Percentiles rank a stretch among this genome's conserved stretches.
Evolutionary conservation across 2,113 vertebrate genomes (phyloP).

Genomic region (Antechinus flavipes): DNA sequence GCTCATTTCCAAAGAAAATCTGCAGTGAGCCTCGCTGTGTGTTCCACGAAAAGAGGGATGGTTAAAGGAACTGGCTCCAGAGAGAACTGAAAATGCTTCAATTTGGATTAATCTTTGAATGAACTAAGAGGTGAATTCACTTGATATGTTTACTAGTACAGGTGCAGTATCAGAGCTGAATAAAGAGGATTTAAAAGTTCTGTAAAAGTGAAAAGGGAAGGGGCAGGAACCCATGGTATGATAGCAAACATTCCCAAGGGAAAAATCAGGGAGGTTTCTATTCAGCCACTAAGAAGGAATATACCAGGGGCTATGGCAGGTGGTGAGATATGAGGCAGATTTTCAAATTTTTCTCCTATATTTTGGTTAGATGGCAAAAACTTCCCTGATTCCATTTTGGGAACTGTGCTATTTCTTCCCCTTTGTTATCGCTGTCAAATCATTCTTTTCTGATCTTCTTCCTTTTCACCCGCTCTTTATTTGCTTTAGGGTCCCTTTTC

Average conservation of each 20-base stretch:
- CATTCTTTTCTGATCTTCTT: background rate
- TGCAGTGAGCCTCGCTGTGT: constrained; percentile 56
- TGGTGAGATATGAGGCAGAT: background rate
- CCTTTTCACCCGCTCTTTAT: background rate
- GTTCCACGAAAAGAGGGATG: constrained; percentile 63
- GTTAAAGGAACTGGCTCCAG: constrained; percentile 56
- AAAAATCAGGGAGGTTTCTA: background rate
- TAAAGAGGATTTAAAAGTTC: background rate
- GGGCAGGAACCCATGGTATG: accelerated
- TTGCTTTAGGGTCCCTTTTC: background rate
- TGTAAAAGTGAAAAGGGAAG: background rate
- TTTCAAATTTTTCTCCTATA: background rate
- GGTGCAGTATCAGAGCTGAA: constrained; percentile 9
- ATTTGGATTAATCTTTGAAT: background rate
- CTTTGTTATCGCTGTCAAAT: background rate
- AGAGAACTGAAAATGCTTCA: constrained; percentile 30
- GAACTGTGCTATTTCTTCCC: background rate
- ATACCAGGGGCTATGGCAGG: background rate
- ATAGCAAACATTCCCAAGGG: background rate
- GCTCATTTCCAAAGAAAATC: constrained; percentile 63
- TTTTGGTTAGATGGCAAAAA: background rate
- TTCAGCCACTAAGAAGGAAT: background rate
- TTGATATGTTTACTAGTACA: background rate
- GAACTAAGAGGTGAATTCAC: background rate
- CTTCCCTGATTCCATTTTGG: background rate